These are phyloP conservation scores for Montipora cactus DNA, from an alignment of 64 coral and sea anemone genomes.

Conservation along the genomic window DNA sequence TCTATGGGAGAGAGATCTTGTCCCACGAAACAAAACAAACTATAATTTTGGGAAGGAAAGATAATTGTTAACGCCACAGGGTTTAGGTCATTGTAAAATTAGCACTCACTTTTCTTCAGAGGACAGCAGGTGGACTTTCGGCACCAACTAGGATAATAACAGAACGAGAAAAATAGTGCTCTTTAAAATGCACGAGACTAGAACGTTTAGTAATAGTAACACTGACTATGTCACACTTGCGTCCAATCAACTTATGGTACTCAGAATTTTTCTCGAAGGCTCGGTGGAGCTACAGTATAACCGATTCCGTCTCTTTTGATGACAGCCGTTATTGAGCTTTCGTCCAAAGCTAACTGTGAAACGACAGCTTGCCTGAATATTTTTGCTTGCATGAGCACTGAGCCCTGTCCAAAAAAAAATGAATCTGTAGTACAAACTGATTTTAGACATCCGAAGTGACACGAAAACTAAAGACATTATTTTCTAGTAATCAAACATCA, in stretches of 20 bases:
- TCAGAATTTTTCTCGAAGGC: too few species aligned
- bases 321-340: not conserved
- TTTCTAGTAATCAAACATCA: too few species aligned
- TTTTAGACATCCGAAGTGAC: too few species aligned
- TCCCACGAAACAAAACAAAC: too few species aligned
- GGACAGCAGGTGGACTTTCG: not conserved
- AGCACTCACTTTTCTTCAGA: not conserved
- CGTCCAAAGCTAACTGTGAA: not conserved
- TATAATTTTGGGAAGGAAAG: not conserved
- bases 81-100: not conserved
- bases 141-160: not conserved
- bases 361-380: not conserved
- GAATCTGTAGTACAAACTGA: too few species aligned
- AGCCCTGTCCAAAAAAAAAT: too few species aligned
- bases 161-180: not conserved
- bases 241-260: too few species aligned
- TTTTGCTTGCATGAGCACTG: too few species aligned
- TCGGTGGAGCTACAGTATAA: not conserved
- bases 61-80: not conserved
- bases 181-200: not conserved
- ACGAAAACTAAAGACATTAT: too few species aligned
- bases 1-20: too few species aligned
- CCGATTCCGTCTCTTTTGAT: not conserved
- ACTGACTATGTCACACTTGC: too few species aligned
- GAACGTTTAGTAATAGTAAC: too few species aligned